Evolutionary conservation across 1,140 invertebrate species (phyloP).

Genomic region (Drosophila bocqueti): DNA sequence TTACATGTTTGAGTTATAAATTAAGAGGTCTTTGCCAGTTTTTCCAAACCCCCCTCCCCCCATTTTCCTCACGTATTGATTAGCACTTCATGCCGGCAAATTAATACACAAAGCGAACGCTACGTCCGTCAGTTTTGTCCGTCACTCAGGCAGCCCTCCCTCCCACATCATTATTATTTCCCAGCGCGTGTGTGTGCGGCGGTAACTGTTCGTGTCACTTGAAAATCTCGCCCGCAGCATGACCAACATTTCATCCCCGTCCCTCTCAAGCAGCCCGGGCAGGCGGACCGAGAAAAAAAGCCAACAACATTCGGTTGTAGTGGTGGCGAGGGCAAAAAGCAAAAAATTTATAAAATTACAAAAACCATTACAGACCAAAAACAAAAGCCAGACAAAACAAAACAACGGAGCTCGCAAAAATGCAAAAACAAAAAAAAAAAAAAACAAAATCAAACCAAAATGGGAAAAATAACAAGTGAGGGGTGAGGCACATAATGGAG

Average conservation of each 20-base stretch:
- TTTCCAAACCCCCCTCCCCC: background rate
- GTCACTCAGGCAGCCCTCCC: background rate
- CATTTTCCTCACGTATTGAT: slow-evolving; percentile 44
- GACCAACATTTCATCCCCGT: slow-evolving; percentile 57
- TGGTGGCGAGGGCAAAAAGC: slow-evolving; percentile 7
- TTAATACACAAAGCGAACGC: slow-evolving; percentile 40
- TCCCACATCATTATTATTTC: slow-evolving; percentile 13
- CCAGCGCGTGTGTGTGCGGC: slow-evolving; percentile 15
- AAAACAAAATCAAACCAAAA: background rate
- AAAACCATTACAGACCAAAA: slow-evolving; percentile 44
- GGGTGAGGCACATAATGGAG: background rate
- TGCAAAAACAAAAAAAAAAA: background rate
- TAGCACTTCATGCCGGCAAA: slow-evolving; percentile 51
- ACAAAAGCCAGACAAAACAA: slow-evolving; percentile 36
- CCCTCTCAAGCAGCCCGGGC: slow-evolving; percentile 19
- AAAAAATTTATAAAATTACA: slow-evolving; percentile 63
- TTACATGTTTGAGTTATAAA: slow-evolving; percentile 42
- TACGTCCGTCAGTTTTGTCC: background rate
- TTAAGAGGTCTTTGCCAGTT: slow-evolving; percentile 35
- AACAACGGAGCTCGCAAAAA: background rate
- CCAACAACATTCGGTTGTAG: background rate
- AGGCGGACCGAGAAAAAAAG: slow-evolving; percentile 12
- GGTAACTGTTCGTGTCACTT: slow-evolving; percentile 57
- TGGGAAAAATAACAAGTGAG: slow-evolving; percentile 6
- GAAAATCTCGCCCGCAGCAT: slow-evolving; percentile 69